Evolutionary conservation across 1,140 invertebrate species (phyloP), one percentile per base, ranked within the genome.

Genomic region (Diprion similis): DNA sequence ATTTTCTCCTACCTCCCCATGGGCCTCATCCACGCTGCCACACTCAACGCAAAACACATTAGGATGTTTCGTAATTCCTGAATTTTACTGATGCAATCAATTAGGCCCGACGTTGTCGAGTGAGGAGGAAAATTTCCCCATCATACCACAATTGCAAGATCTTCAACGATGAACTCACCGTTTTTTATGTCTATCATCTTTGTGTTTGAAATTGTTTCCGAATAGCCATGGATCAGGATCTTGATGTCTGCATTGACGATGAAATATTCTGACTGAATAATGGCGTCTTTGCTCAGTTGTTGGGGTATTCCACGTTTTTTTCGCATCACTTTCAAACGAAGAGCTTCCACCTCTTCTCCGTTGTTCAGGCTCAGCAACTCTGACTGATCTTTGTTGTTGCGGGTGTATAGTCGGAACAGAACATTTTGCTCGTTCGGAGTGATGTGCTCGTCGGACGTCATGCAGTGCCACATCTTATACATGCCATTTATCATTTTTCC

Each of bases 51-150:
- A 71, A 77, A 77, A 65, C 73, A 68, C 66, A 80, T 80, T 79
- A 78, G 71, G 76, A 78, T 79, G 73, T 78, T 77, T 73, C 48
- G 46, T 64, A 59, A 71, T 37, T 65, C 75, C 70, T 76, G 68
- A 75, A 75, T 79, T 78, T 75, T 59, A 71, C 18, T 70, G 66
- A 68, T 68, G 66, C 66, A 19, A 68, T 45, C 18, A 68, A 45
- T 68, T 68, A 59, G n/a, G 11, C 13, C 10, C 46, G 24, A 64
- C 10, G 46, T 76, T 68, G 75, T 66, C 6, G 74, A 66, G 66
- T 79, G 74, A 73, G 10, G 67, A 37, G 70, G 51, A 51, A 45
- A 24, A 46, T 77, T 37, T 10, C 3, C 10, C 46, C 1, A 10
- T 10, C 17, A 4, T 10, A 69, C 64, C 45, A 37, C 24, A 46